Evolutionary conservation across 1,140 invertebrate species (phyloP), one percentile per base, ranked within the genome.

Genomic region (Semibalanus balanoides): DNA sequence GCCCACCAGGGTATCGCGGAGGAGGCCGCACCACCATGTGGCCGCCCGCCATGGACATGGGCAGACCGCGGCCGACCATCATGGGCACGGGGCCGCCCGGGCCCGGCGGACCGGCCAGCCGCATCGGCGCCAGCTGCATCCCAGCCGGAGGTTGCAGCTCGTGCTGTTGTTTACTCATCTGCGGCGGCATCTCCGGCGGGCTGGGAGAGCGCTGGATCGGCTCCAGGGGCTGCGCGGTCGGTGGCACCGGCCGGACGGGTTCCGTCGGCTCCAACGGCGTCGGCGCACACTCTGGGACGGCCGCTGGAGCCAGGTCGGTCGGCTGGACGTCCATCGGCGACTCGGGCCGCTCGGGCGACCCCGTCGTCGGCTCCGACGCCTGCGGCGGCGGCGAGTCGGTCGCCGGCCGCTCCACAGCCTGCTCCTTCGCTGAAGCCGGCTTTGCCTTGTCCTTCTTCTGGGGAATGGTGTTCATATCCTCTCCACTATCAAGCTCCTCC

Each of bases 401-500:
- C 14, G 35, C 35, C 35, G 35, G 35, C 35, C 5, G 14, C 51
- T 64, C 51, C 7, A 25, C 51, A 25, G 51, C 51, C 35, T 40
- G 5, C 35, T 40, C 35, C 17, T 40, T 40, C 35, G 35, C 5
- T 17, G 35, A 17, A 40, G 35, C 17, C 51, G 51, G 51, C 51
- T 64, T 64, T 7, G 14, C 1, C 22, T 64, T 64, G 11, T 14
- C 22, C 51, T 25, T 64, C 51, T 25, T 64, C 51, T 64, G 51
- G 22, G 51, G 51, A 19, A 64, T 64, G 51, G 51, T 64, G 51
- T 64, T 64, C 51, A 64, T 64, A 25, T 64, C 51, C 22, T 64
- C 51, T 25, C 51, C 51, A 25, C 51, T 64, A 19, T 79, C 76
- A 0, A 76, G 31, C 31, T 77, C 30, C 76, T 29, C 35, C 70